Conservation (phyloP, 2,888 invertebrate genomes). For the Caenorhabditis japonica region DNA sequence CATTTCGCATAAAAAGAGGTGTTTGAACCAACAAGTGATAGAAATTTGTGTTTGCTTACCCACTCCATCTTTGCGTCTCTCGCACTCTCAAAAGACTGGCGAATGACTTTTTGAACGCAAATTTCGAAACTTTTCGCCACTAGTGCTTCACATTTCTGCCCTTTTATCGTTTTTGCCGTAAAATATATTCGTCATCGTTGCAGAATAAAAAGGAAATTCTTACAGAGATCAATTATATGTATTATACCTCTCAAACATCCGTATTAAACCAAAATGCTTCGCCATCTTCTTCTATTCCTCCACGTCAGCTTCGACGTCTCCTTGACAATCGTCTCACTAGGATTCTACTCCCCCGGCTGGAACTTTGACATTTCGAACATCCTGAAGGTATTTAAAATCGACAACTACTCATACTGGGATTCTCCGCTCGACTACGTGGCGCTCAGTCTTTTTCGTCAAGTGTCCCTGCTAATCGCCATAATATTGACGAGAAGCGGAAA, state of each 20-base stretch:
- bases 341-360: conserved; percentile 33
- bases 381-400: conserved; percentile 18
- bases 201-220: neutral
- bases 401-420: conserved; percentile 31
- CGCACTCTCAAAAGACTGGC: conserved; percentile 5
- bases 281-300: conserved; percentile 1
- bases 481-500: conserved; percentile 27
- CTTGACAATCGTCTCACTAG: conserved; percentile 18
- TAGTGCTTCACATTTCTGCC: conserved; percentile 2
- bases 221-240: conserved; percentile 8
- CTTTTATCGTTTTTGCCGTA: too few species aligned
- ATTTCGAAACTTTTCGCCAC: conserved; percentile 38
- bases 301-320: conserved; percentile 28
- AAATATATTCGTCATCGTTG: neutral
- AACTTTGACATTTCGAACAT: conserved; percentile 11
- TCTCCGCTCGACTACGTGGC: conserved; percentile 42
- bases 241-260: conserved; percentile 14
- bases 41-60: neutral
- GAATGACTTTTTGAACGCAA: too few species aligned
- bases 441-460: conserved; percentile 31
- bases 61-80: conserved; percentile 14
- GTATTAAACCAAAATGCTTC: conserved; percentile 14
- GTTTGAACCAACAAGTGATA: too few species aligned
- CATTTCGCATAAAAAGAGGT: too few species aligned
- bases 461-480: conserved; percentile 26